A percentile compares a stretch with the other conserved stretches of the same genome.
phyloP scores from a whole-genome alignment of 2,888 invertebrate species.

The Venustoraphidia nigricollis region DNA sequence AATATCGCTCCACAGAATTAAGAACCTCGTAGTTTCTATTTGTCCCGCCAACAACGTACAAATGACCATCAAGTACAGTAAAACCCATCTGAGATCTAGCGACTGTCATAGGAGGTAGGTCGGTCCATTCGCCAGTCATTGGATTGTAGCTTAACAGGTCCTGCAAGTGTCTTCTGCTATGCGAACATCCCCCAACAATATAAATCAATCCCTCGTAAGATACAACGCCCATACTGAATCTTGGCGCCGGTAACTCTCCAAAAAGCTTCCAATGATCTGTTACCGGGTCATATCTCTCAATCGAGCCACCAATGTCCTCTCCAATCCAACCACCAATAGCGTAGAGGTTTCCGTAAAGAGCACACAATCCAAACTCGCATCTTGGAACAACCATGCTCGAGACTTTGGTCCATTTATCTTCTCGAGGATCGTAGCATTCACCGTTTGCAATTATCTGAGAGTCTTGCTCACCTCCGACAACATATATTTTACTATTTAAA shows the following conservation, averaged over 20 bases:
- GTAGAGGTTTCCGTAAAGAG: conserved; percentile 65
- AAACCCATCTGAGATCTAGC: conserved; percentile 82
- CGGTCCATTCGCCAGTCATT: conserved; percentile 62
- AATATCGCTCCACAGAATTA: conserved; percentile 69
- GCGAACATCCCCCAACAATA: conserved; percentile 80
- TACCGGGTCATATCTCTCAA: conserved; percentile 75
- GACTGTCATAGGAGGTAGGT: conserved; percentile 60
- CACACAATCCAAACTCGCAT: conserved; percentile 80
- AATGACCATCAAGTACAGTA: conserved; percentile 63
- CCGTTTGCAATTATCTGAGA: conserved; percentile 79
- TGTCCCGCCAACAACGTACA: conserved; percentile 83
- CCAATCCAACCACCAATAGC: conserved; percentile 92
- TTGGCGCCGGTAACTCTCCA: conserved; percentile 66
- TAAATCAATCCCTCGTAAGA: conserved; percentile 73
- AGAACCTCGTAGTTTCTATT: conserved; percentile 67
- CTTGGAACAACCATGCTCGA: conserved; percentile 43
- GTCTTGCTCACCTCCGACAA: conserved; percentile 83
- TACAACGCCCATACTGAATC: conserved; percentile 86
- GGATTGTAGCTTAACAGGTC: conserved; percentile 72
- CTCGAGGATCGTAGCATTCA: conserved; percentile 66
- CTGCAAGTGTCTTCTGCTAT: conserved; percentile 60
- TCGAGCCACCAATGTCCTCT: conserved; percentile 74
- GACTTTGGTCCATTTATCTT: conserved; percentile 32
- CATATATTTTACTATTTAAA: conserved; percentile 72
- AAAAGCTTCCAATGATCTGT: conserved; percentile 61